A percentile compares a stretch with the other conserved stretches of the same genome.
Evolutionary conservation across 2,888 invertebrate genomes (phyloP).

Genomic region (Clusia tigrina): DNA sequence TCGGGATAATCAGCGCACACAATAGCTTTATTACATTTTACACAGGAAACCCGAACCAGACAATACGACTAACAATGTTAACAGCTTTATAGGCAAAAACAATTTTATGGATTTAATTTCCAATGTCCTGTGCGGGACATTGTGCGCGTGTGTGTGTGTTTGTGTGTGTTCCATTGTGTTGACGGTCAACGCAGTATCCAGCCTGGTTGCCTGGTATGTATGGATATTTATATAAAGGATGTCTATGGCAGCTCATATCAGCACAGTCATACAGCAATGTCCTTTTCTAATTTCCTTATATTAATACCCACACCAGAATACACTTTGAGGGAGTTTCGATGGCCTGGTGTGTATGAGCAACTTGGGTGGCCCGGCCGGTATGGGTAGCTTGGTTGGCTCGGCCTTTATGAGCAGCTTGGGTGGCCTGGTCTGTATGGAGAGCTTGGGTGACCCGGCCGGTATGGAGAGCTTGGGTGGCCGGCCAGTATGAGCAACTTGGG

Average conservation of each 20-base stretch:
- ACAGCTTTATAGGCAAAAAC: slow-evolving; percentile 37
- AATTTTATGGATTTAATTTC: slow-evolving; percentile 60
- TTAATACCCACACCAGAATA: too few relatives aligned
- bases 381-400: too few relatives aligned
- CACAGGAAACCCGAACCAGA: slow-evolving; percentile 19
- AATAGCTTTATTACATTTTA: slow-evolving; percentile 47
- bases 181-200: slow-evolving; percentile 25
- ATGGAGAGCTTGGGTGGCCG: too few relatives aligned
- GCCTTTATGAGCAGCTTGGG: too few relatives aligned
- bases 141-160: too few relatives aligned
- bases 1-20: slow-evolving; percentile 46
- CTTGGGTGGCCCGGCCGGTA: too few relatives aligned
- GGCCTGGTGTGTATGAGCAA: too few relatives aligned
- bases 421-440: too few relatives aligned
- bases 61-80: slow-evolving; percentile 26
- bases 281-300: slow-evolving; percentile 59
- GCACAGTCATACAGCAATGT: slow-evolving; percentile 50
- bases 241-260: neutral
- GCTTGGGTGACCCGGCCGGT: too few relatives aligned
- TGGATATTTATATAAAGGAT: slow-evolving; percentile 2
- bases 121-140: slow-evolving; percentile 51
- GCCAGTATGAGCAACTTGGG: too few relatives aligned
- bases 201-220: slow-evolving; percentile 14
- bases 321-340: too few relatives aligned
- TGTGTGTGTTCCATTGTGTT: slow-evolving; percentile 20